These are phyloP conservation scores for Stegodyphus mimosarum DNA, from an alignment of 1,140 invertebrate species.

Conservation along the genomic window DNA sequence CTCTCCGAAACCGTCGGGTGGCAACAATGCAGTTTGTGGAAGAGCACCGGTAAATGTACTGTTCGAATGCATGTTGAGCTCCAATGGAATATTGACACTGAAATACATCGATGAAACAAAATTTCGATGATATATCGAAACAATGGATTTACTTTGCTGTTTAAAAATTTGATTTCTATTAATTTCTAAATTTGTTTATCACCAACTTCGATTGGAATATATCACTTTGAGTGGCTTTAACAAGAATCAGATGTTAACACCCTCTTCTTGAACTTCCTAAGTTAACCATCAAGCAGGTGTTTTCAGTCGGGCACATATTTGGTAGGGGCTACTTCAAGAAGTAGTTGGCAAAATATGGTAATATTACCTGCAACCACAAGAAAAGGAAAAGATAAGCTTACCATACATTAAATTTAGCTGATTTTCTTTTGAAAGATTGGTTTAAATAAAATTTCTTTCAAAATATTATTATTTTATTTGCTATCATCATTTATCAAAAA, in stretches of 20 bases:
- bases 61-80: slow-evolving; percentile 61
- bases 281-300: neutral
- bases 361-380: slow-evolving; percentile 80
- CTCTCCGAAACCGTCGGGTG: slow-evolving; percentile 35
- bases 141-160: slow-evolving; percentile 15
- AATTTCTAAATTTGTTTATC: slow-evolving; percentile 33
- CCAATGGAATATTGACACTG: slow-evolving; percentile 51
- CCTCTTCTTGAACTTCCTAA: neutral
- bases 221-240: slow-evolving; percentile 53
- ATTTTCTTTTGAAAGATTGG: too few species aligned
- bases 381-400: slow-evolving; percentile 35
- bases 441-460: too few species aligned
- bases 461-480: too few species aligned
- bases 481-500: too few species aligned
- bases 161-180: slow-evolving; percentile 18
- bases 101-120: slow-evolving; percentile 21
- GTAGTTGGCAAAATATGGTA: slow-evolving; percentile 88
- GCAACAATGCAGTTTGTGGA: slow-evolving; percentile 45
- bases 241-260: neutral
- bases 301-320: slow-evolving; percentile 65
- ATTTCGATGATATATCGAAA: slow-evolving; percentile 33
- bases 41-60: slow-evolving; percentile 43
- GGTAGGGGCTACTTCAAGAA: slow-evolving; percentile 90
- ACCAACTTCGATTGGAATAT: slow-evolving; percentile 53
- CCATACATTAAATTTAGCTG: too few species aligned